Evolutionary conservation across 2,888 invertebrate genomes (phyloP), one percentile per base, ranked within the genome.

Genomic region (Sminthurides aquaticus): DNA sequence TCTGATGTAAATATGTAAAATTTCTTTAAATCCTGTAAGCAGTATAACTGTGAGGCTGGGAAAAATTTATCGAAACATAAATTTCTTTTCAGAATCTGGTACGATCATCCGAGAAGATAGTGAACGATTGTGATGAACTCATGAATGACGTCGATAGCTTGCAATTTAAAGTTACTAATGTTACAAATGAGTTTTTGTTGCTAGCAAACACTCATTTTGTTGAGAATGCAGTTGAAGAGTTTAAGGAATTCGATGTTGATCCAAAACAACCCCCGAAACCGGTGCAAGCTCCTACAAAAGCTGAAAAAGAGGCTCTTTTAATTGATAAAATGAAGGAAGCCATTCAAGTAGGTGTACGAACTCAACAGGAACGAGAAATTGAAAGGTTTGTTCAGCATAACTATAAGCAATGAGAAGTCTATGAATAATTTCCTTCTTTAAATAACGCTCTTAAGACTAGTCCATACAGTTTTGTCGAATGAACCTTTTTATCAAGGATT

Each of bases 191-290:
- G 75, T 89, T 90, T 74, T 85, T 90, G 72, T 87, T 89, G 69
- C 79, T 96, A 29, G 89, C 91, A 59, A 92, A 93, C 80, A 88
- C 87, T 48, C 93, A 96, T 78, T 96, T 95, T 78, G 88, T 95
- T 20, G 96, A 96, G 79, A 93, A 90, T 74, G 80, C 90, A 58
- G 90, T 91, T 0, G 88, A 89, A 74, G 90, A 91, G 64, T 74
- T 74, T 61, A 57, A 64, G 26, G 67, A 67, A 56, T 60, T 18
- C 25, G 28, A 49, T 34, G 20, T 57, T 25, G 8, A 3, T 29
- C 66, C n/a, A 60, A 72, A 34, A 68, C 76, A 1, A 72, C 43
- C 5, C 5, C 77, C 0, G 79, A 79, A 2, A 75, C 77, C 29
- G 77, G 76, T 0, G 75, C 75, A 3, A 74, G 26, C 60, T 18